Evolutionary conservation across 2,888 invertebrate species (phyloP).

Genomic region (Synanthedon andrenaeformis): DNA sequence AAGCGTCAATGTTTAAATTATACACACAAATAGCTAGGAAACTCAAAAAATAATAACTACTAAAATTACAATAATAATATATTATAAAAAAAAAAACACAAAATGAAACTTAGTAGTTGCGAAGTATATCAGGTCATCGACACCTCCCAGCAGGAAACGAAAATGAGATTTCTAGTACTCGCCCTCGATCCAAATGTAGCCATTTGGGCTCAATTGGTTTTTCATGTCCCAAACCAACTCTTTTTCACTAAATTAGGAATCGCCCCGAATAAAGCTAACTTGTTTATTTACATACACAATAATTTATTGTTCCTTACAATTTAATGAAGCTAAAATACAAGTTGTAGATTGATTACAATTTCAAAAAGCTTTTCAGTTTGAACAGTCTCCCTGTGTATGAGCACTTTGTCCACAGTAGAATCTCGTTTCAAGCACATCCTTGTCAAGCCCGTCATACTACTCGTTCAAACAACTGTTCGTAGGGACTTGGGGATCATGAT

Average conservation of each 20-base stretch:
- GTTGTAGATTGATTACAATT: constrained; percentile 66
- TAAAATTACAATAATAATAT: too few relatives aligned
- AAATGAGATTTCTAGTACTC: not conserved
- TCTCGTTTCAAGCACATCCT: too few relatives aligned
- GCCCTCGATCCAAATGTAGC: not conserved
- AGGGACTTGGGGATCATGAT: constrained; percentile 37
- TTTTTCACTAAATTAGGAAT: constrained; percentile 24
- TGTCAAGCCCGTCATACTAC: not conserved
- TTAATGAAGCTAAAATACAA: constrained; percentile 70
- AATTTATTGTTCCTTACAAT: constrained; percentile 71
- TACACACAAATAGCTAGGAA: too few relatives aligned
- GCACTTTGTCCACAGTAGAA: too few relatives aligned
- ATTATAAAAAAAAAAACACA: too few relatives aligned
- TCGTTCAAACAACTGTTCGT: constrained; percentile 14
- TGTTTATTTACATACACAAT: constrained; percentile 69
- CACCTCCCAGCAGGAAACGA: not conserved
- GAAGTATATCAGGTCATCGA: not conserved
- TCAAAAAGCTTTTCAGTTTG: constrained; percentile 59
- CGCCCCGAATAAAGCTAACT: constrained; percentile 61
- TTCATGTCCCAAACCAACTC: not conserved
- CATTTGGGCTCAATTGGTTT: not conserved
- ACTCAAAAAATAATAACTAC: too few relatives aligned
- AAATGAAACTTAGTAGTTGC: too few relatives aligned
- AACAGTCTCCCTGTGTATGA: constrained; percentile 44
- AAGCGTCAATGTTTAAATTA: too few relatives aligned